Percentiles rank a stretch among this genome's conserved stretches.
Conservation (phyloP, 2,797 vertebrate genomes). For the Eulemur albifrons region DNA sequence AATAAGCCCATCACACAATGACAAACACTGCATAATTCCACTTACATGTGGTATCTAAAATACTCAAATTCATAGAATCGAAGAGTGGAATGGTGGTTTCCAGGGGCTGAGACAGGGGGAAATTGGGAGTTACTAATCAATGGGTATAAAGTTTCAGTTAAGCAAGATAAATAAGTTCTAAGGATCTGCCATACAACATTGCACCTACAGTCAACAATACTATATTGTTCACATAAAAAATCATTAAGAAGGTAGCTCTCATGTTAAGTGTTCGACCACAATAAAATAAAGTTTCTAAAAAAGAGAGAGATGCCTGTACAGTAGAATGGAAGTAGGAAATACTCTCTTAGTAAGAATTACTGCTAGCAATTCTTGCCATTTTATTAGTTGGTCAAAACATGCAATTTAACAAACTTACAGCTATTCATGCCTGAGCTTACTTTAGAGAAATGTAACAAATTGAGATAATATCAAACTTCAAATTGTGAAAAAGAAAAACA, state of each 20-base stretch:
- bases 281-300: background rate
- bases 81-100: background rate
- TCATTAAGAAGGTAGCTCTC: background rate
- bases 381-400: background rate
- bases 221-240: background rate
- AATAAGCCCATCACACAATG: background rate
- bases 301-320: background rate
- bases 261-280: background rate
- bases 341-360: background rate
- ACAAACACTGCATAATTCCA: background rate
- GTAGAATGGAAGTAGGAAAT: background rate
- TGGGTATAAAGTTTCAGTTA: background rate
- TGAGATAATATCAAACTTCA: background rate
- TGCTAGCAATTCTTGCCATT: background rate
- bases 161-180: background rate
- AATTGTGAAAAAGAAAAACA: constrained; percentile 22
- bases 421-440: background rate
- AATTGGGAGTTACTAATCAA: background rate
- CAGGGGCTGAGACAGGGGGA: too few relatives aligned
- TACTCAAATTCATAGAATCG: background rate
- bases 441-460: background rate
- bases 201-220: background rate
- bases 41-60: background rate
- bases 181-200: too few relatives aligned
- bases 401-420: background rate